Percentiles rank a stretch among this genome's conserved stretches.
Conservation (phyloP, 2,797 vertebrate genomes). For the Oryzias sinensis region DNA sequence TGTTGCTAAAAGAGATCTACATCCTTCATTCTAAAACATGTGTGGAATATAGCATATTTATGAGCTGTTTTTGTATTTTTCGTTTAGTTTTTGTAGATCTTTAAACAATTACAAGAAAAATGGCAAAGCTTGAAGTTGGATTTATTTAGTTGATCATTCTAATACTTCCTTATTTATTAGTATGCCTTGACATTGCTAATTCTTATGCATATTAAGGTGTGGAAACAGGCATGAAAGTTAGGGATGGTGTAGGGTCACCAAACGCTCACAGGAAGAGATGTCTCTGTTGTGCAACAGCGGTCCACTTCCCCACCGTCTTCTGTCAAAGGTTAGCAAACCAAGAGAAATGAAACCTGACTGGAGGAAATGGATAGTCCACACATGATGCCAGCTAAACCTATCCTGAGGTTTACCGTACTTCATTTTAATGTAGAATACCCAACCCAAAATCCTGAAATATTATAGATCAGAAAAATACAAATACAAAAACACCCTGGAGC, state of each 20-base stretch:
- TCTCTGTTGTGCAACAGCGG: constrained; percentile 42
- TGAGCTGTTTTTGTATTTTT: too few species aligned
- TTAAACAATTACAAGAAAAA: too few species aligned
- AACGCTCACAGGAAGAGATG: constrained; percentile 27
- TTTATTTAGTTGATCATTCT: too few species aligned
- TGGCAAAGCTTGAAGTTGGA: too few species aligned
- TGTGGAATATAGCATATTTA: too few species aligned
- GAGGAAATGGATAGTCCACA: constrained; percentile 56
- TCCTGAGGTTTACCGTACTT: constrained; percentile 2
- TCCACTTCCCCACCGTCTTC: constrained; percentile 47
- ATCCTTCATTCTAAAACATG: too few species aligned
- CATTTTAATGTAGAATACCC: background rate
- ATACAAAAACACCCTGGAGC: too few species aligned
- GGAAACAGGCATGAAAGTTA: constrained; percentile 41
- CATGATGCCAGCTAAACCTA: constrained; percentile 7
- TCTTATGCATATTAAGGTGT: constrained; percentile 9
- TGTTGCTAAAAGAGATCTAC: too few species aligned
- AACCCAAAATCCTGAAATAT: background rate
- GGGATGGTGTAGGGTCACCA: constrained; percentile 4
- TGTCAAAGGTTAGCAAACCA: constrained; percentile 30
- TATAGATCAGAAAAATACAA: too few species aligned
- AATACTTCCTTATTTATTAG: background rate
- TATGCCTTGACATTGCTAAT: constrained; percentile 19
- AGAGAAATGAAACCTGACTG: constrained; percentile 68
- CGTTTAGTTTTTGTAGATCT: too few species aligned